A percentile compares a stretch with the other conserved stretches of the same genome.
These are phyloP conservation scores for Oligia fasciuncula DNA, from an alignment of 2,888 invertebrate species.

Conservation along the genomic window DNA sequence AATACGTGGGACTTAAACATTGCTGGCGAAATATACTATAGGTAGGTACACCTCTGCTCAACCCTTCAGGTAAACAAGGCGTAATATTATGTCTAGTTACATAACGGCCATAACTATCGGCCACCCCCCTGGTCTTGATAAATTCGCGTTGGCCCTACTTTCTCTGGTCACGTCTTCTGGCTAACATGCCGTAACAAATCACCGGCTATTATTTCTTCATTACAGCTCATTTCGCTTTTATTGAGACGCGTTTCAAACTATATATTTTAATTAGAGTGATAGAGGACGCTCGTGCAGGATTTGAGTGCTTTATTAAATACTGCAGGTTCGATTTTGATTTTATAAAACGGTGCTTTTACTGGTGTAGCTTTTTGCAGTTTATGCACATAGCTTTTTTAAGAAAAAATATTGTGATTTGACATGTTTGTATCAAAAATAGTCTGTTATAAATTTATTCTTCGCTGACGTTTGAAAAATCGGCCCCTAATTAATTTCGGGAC, in stretches of 20 bases:
- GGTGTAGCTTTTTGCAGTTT: too few relatives aligned
- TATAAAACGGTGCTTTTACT: not conserved
- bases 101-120: slow-evolving; percentile 55
- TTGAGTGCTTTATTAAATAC: slow-evolving; percentile 33
- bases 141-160: slow-evolving; percentile 79
- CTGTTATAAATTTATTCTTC: not conserved
- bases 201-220: slow-evolving; percentile 62
- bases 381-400: not conserved
- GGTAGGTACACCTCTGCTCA: not conserved
- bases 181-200: slow-evolving; percentile 68
- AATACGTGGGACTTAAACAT: too few relatives aligned
- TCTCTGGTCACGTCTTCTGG: slow-evolving; percentile 78
- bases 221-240: slow-evolving; percentile 55
- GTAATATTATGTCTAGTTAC: slow-evolving; percentile 6
- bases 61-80: not conserved
- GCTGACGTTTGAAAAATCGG: not conserved
- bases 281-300: slow-evolving; percentile 9
- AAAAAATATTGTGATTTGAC: not conserved
- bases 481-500: not conserved
- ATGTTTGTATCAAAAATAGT: not conserved
- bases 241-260: slow-evolving; percentile 54
- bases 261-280: slow-evolving; percentile 55
- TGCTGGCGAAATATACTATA: not conserved
- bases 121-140: slow-evolving; percentile 73
- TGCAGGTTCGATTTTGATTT: not conserved